Conservation (phyloP, 1,140 invertebrate species). For the Goniozus legneri region DNA sequence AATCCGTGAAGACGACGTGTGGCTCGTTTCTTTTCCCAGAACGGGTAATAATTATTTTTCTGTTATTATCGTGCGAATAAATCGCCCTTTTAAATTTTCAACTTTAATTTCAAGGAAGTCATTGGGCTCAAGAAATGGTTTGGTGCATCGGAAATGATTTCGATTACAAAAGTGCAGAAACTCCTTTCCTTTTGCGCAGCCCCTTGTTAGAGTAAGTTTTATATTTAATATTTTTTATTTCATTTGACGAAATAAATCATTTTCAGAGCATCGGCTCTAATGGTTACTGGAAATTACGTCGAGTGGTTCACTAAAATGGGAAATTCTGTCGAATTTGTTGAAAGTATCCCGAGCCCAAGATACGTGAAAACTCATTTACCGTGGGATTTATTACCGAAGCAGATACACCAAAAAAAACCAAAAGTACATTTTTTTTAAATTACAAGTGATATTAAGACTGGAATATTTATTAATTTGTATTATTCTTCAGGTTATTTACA, state of each 20-base stretch:
- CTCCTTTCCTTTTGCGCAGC: conserved; percentile 60
- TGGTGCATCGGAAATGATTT: conserved; percentile 80
- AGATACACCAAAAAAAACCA: conserved; percentile 66
- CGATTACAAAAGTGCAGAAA: conserved; percentile 71
- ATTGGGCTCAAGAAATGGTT: conserved; percentile 85
- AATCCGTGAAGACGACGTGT: conserved; percentile 70
- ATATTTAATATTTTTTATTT: conserved; percentile 2
- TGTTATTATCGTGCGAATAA: neutral
- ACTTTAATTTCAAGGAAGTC: conserved; percentile 63
- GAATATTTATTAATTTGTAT: neutral
- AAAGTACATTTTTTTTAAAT: conserved; percentile 55
- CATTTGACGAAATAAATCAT: neutral
- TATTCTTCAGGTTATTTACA: conserved; percentile 76
- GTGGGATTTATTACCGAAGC: conserved; percentile 66
- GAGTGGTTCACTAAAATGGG: conserved; percentile 50
- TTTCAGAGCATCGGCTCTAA: conserved; percentile 49
- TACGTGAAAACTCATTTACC: conserved; percentile 81
- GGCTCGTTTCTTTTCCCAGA: conserved; percentile 77
- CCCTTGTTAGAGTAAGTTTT: conserved; percentile 59
- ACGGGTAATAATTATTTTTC: conserved; percentile 64
- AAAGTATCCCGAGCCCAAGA: conserved; percentile 64
- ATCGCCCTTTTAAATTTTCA: neutral
- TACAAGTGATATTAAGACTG: neutral
- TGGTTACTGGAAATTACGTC: conserved; percentile 48
- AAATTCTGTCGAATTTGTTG: conserved; percentile 68